These are phyloP conservation scores for Porphyrio hochstetteri DNA, from an alignment of 2,113 vertebrate genomes.

Conservation along the genomic window DNA sequence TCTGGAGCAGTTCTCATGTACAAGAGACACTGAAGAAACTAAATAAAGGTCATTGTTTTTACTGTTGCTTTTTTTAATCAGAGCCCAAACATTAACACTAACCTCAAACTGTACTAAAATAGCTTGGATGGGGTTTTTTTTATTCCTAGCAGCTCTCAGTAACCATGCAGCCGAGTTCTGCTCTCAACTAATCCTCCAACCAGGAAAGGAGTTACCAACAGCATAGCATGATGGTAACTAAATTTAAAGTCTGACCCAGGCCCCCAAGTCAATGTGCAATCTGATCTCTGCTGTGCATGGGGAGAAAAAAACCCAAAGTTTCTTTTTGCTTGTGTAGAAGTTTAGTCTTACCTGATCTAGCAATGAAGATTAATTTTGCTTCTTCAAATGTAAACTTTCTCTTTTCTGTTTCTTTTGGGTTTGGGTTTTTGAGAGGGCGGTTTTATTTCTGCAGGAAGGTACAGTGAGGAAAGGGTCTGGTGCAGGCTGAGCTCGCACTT, in stretches of 20 bases:
- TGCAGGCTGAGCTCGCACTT: not conserved
- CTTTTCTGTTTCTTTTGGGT: not conserved
- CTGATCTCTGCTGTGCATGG: not conserved
- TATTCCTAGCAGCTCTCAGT: not conserved
- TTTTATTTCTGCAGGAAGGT: not conserved
- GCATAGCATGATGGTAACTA: conserved; percentile 14
- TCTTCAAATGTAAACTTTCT: not conserved
- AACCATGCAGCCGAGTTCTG: conserved; percentile 4
- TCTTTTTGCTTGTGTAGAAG: not conserved
- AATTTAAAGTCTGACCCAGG: conserved; percentile 50
- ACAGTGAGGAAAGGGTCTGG: not conserved
- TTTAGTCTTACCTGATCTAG: not conserved
- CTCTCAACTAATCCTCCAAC: not conserved
- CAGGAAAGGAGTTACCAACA: not conserved
- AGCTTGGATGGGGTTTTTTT: not conserved
- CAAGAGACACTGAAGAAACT: not conserved
- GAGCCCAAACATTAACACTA: not conserved
- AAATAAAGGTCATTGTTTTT: not conserved
- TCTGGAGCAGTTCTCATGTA: not conserved
- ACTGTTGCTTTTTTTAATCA: not conserved
- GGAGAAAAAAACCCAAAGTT: not conserved
- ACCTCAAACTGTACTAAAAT: conserved; percentile 5
- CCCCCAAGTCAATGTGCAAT: not conserved
- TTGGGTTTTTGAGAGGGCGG: not conserved
- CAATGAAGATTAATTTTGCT: not conserved